Base-by-base conservation (phyloP, 1,140 invertebrate species). In the Drosophila murphyi region DNA sequence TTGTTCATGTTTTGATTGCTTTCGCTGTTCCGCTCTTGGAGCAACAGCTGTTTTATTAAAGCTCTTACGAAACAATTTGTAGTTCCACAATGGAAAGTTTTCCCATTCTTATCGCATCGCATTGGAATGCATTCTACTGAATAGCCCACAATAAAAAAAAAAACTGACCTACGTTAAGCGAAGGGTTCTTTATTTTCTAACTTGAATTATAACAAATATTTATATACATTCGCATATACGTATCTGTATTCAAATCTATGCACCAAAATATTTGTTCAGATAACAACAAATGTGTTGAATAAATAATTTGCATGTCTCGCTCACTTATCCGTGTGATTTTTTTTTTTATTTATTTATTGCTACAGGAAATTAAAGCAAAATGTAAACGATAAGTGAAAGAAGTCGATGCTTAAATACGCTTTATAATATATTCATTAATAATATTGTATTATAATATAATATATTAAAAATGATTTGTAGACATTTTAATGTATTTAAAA, bases 101-200 rank as follows among this genome's bases (percentile, higher is more conserved):
- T 73, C 32, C 43, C 45, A 47, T 65, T 63, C 65, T 75, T 76
- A 78, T 72, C 79, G 35, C 48, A 32, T 3, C 54, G 28, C 10
- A 32, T 52, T 51, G 37, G 12, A 32, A 80, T 41, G 50, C 41
- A 29, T 37, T 52, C 10, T 0, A 61, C 43, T 54, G 37, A 0
- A 35, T 5, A 54, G 57, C 34, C 62, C 35, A 54, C 60, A 47
- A 70, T 10, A 10, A 7, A 41, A 41, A 41, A 41, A 10, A 10
- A 71, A 78, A 78, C 82, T 86, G 82, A 86, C 82, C 82, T 86
- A 79, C 82, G 75, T 76, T 64, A 61, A 79, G 45, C 12, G 35
- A 76, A 64, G 71, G 72, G 63, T 63, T 60, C 20, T 75, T 76
- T 70, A 64, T 64, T 55, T 45, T 61, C 75, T 63, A 63, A 41